Conservation (phyloP, 2,888 invertebrate genomes). For the Boloria selene region DNA sequence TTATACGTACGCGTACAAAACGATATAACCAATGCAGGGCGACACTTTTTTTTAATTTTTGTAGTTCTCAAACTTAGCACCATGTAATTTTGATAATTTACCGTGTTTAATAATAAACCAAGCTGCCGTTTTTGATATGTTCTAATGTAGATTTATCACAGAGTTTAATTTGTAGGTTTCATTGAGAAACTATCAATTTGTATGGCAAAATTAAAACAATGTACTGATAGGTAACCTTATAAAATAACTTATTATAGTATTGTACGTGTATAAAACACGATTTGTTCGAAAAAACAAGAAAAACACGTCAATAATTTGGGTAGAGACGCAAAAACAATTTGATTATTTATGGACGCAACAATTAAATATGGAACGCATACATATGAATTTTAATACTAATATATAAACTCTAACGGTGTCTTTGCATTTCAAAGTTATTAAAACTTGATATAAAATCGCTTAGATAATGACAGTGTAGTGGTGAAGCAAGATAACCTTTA, state of each 20-base stretch:
- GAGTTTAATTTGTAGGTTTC: slow-evolving; percentile 29
- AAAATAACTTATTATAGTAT: slow-evolving; percentile 12
- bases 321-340: slow-evolving; percentile 6
- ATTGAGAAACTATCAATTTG: slow-evolving; percentile 4
- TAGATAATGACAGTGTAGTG: too few species aligned
- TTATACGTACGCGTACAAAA: slow-evolving; percentile 62
- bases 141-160: slow-evolving; percentile 32
- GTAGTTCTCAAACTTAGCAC: slow-evolving; percentile 40
- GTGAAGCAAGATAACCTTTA: too few species aligned
- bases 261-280: slow-evolving; percentile 14
- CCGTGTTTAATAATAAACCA: neutral
- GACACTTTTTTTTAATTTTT: slow-evolving; percentile 4
- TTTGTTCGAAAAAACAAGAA: neutral
- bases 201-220: slow-evolving; percentile 8
- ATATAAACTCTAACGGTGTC: too few species aligned
- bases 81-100: slow-evolving; percentile 25
- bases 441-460: too few species aligned
- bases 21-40: slow-evolving; percentile 74
- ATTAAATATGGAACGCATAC: too few species aligned
- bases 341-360: too few species aligned
- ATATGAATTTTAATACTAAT: too few species aligned
- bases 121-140: slow-evolving; percentile 35
- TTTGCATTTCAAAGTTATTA: too few species aligned
- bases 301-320: slow-evolving; percentile 2
- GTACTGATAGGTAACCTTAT: neutral